Base-by-base conservation (phyloP, 2,113 vertebrate species). In the Rhagologus leucostigma region DNA sequence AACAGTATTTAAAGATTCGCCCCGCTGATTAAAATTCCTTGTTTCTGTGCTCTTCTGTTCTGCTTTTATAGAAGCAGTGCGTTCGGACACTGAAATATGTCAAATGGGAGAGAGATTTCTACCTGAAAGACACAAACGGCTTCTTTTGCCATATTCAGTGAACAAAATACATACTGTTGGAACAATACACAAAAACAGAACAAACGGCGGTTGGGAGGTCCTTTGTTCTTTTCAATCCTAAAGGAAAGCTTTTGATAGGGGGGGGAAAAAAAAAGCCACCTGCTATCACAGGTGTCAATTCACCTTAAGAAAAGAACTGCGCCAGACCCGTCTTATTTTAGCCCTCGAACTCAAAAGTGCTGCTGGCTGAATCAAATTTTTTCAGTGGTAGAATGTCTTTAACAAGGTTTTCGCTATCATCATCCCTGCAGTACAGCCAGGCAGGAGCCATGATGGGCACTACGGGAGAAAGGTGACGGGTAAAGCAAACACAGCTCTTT, bases 171-270 rank as follows among this genome's bases (percentile, higher is more conserved):
- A 13, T 52, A 11, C 11, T 49, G 47, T 68, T 81, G 53, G 46
- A 84, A 30, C 37, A 94, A 26, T 52, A 52, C 14, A 19, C 14
- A 53, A 30, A 65, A 92, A 9, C 42, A 73, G 42, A 96, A 39
- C 70, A 64, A 94, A 26, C 14, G 65, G 30, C 20, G 20, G 39
- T 75, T 77, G n/a, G 57, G 50, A 77, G 18, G 27, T 68, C 26
- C 44, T 95, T 97, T 96, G 74, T 78, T 96, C 84, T 60, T 84
- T 41, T 71, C 47, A 79, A 24, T 89, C 75, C 91, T 74, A 69
- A 96, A 93, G 52, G 18, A 75, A 92, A n/a, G 44, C 16, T 77
- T 94, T 26, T 79, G 73, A 65, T 74, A 42, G 17, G 42, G 20
- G 33, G 14, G 6, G 1, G 4, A 3, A 10, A 37, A 7, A 7